Evolutionary conservation across 2,113 vertebrate species (phyloP).

Genomic region (Tetrax tetrax): DNA sequence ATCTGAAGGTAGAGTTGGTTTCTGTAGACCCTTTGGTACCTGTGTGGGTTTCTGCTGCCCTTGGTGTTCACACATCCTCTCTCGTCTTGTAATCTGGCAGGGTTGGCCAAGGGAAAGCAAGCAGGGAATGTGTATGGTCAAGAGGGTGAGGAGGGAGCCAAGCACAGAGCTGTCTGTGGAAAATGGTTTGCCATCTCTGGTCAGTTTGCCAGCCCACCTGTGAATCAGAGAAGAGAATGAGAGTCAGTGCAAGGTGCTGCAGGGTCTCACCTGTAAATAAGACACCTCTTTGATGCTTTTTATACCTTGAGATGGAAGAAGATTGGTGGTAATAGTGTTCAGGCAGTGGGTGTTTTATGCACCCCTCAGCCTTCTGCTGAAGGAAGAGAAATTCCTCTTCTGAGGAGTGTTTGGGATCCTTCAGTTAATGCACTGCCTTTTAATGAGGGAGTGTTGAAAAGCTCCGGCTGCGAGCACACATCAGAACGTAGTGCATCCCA

Average conservation of each 20-base stretch:
- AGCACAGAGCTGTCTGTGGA: neutral
- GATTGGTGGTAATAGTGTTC: neutral
- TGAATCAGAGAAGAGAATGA: neutral
- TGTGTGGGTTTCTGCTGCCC: neutral
- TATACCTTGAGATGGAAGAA: neutral
- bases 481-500: neutral
- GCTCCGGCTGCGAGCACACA: accelerated
- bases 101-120: neutral
- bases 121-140: neutral
- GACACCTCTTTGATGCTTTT: neutral
- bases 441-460: neutral
- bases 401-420: neutral
- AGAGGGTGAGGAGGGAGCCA: neutral
- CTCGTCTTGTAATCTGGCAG: neutral
- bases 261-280: neutral
- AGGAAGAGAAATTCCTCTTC: neutral
- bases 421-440: neutral
- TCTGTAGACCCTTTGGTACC: neutral
- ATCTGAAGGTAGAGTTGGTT: neutral
- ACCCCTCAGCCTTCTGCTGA: neutral
- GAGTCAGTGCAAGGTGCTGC: neutral
- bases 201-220: neutral
- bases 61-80: neutral
- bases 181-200: neutral
- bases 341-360: neutral